These are phyloP conservation scores for Ifrita kowaldi DNA, from an alignment of 2,113 vertebrate species.

Conservation along the genomic window DNA sequence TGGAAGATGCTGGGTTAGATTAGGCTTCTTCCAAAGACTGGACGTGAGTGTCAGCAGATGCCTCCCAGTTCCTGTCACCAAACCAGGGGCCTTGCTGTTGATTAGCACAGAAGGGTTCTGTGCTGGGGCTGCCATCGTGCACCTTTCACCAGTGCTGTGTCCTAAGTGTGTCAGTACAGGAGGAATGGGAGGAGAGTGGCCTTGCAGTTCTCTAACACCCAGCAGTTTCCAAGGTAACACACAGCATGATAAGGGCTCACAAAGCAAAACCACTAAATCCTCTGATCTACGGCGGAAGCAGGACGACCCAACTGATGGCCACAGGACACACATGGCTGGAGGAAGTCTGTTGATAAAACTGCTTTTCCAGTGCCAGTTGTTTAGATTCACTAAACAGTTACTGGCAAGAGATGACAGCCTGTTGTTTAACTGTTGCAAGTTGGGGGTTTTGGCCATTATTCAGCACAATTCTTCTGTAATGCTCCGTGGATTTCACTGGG, in stretches of 20 bases:
- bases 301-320: neutral
- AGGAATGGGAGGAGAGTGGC: neutral
- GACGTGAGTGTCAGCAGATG: neutral
- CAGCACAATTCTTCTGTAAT: neutral
- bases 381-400: neutral
- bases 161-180: neutral
- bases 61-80: rapidly evolving
- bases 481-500: neutral
- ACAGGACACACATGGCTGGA: neutral
- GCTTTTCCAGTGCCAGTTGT: neutral
- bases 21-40: neutral
- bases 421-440: neutral
- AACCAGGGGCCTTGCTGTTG: neutral
- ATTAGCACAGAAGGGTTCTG: rapidly evolving
- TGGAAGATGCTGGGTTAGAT: neutral
- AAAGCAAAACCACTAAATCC: neutral
- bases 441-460: neutral
- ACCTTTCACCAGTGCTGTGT: neutral
- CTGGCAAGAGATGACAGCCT: neutral
- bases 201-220: neutral
- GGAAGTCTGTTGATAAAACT: neutral
- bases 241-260: neutral
- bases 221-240: constrained; percentile 25
- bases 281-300: neutral
- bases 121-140: neutral